A percentile compares a stretch with the other conserved stretches of the same genome.
Evolutionary conservation across 2,113 vertebrate genomes (phyloP).

Genomic region (Nycticebus coucang): DNA sequence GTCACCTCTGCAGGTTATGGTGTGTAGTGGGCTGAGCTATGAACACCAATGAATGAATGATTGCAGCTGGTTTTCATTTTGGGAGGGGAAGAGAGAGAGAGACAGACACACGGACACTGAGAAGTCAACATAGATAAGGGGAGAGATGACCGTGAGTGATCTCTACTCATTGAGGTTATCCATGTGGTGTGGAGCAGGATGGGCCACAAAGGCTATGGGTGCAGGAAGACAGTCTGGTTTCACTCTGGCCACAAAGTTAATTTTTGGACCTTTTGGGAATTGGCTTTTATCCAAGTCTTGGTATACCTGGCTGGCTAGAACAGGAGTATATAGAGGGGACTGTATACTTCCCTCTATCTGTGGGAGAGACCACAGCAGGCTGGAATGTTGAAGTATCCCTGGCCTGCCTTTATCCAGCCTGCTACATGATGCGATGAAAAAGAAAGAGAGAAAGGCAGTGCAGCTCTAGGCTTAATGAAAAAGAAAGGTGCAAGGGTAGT

Average conservation of each 20-base stretch:
- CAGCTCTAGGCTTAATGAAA: background rate
- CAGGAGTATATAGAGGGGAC: background rate
- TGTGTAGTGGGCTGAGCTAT: slow-evolving; percentile 85
- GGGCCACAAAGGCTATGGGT: background rate
- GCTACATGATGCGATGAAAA: slow-evolving; percentile 35
- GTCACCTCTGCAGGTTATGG: slow-evolving; percentile 85
- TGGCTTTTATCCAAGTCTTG: slow-evolving; percentile 63
- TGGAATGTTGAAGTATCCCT: slow-evolving; percentile 56
- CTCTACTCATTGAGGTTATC: background rate
- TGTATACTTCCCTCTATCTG: too few relatives aligned
- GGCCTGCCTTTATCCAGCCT: slow-evolving; percentile 38
- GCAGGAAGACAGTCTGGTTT: slow-evolving; percentile 32
- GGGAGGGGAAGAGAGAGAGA: slow-evolving; percentile 67
- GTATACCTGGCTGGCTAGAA: slow-evolving; percentile 62
- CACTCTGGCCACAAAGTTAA: slow-evolving; percentile 14
- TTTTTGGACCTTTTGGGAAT: slow-evolving; percentile 52
- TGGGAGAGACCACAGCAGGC: slow-evolving; percentile 48
- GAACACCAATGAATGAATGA: slow-evolving; percentile 85
- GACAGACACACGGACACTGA: background rate
- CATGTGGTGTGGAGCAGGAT: background rate
- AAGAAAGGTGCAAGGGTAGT: background rate
- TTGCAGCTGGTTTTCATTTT: slow-evolving; percentile 89
- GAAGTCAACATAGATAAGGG: slow-evolving; percentile 11
- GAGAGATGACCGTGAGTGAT: background rate
- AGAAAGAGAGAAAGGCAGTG: background rate